Evolutionary conservation across 1,140 invertebrate genomes (phyloP), one percentile per base, ranked within the genome.

Genomic region (Drosophila malerkotliana): DNA sequence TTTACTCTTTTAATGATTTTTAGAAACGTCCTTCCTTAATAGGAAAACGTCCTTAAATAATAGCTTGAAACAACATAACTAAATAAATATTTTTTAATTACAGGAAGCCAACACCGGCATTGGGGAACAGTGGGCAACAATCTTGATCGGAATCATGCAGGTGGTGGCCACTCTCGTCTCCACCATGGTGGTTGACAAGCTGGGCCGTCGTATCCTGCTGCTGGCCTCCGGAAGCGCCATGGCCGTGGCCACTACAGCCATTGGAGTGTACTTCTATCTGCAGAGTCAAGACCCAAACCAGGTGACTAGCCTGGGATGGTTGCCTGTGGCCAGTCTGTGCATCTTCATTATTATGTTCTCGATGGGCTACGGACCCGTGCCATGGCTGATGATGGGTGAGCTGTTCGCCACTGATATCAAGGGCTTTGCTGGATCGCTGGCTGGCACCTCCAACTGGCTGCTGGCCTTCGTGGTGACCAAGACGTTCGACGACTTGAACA

Each of bases 391-490:
- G 94, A 94, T 96, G 88, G 94, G 94, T 18, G 95, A 97, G 83
- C 90, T 96, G 57, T 95, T 95, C 92, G 92, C 95, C 72, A 93
- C 96, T 79, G 94, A 96, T 39, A 94, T 97, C 28, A 97, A 96
- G 79, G 96, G 95, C 56, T 94, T 96, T 15, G 96, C 95, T 61
- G 91, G 93, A 75, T 94, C 96, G 0, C 94, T 96, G 44, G 95
- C 95, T 8, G 95, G 96, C 60, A 93, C 94, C 3, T 94, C 95
- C 24, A 97, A 96, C 88, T 97, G 97, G 96, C 72, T 96, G 1
- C 93, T 95, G 77, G 96, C 95, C 37, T 98, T 98, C 78, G 79
- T 97, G 2, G 94, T 98, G 0, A 97, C 97, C 8, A 96, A 96
- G 88, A 95, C 95, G 37, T 98, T 97, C 80, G 92, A 91, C 12